A percentile compares a stretch with the other conserved stretches of the same genome.
These are phyloP conservation scores for Odocoileus hemionus DNA, from an alignment of 2,113 vertebrate genomes.

Conservation along the genomic window DNA sequence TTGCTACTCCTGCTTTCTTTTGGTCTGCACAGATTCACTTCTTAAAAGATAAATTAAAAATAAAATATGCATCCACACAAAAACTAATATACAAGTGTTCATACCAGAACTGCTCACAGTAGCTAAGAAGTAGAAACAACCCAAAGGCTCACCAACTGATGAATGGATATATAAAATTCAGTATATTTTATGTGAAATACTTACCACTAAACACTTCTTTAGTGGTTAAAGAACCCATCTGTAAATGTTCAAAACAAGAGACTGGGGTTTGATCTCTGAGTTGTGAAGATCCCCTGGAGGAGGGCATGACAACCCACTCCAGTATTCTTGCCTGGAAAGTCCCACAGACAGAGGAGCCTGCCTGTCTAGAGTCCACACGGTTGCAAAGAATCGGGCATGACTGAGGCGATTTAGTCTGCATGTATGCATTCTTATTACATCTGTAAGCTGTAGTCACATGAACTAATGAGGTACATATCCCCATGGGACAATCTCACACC, in stretches of 20 bases:
- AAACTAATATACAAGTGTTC: not conserved
- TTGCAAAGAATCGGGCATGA: not conserved
- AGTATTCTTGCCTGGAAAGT: not conserved
- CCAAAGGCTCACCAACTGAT: not conserved
- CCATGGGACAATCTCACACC: not conserved
- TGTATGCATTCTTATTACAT: not conserved
- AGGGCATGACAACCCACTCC: not conserved
- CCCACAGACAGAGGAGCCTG: not conserved
- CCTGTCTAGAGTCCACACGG: not conserved
- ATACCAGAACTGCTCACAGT: not conserved
- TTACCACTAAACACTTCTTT: not conserved
- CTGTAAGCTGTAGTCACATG: not conserved
- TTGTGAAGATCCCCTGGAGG: not conserved
- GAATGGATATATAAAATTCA: not conserved
- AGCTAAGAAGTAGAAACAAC: not conserved
- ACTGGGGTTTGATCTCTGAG: not conserved
- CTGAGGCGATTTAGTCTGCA: not conserved
- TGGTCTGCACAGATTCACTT: not conserved
- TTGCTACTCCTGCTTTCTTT: not conserved
- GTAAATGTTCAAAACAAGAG: not conserved
- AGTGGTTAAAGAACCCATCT: not conserved
- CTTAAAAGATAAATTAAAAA: not conserved
- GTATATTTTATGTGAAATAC: not conserved
- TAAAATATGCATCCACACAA: not conserved
- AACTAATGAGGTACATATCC: not conserved